Conservation (phyloP, 2,113 vertebrate species). For the Barbus barbus region DNA sequence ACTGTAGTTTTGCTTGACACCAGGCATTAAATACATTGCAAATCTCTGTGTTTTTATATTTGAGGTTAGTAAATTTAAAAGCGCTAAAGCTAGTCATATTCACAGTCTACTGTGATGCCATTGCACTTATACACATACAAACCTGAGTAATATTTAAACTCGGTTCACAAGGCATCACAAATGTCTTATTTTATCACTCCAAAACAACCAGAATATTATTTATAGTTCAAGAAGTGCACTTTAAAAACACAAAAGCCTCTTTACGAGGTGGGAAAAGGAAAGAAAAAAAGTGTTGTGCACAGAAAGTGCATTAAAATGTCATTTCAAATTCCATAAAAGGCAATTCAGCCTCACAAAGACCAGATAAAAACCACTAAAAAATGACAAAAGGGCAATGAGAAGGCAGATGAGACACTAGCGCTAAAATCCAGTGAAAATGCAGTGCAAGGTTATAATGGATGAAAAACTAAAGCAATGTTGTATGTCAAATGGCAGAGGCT, state of each 20-base stretch:
- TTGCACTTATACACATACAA: neutral
- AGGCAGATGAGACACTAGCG: neutral
- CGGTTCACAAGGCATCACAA: neutral
- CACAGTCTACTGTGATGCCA: neutral
- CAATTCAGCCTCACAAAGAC: conserved; percentile 13
- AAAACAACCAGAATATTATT: conserved; percentile 2
- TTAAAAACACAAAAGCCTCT: conserved; percentile 7
- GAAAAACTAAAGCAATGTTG: conserved; percentile 21
- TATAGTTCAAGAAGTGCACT: conserved; percentile 22
- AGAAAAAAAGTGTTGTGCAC: neutral
- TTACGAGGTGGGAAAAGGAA: neutral
- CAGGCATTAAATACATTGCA: neutral
- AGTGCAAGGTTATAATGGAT: conserved; percentile 37
- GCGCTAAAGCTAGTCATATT: neutral
- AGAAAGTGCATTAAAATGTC: conserved; percentile 34
- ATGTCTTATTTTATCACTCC: conserved; percentile 7
- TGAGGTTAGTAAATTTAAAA: neutral
- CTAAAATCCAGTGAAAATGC: conserved; percentile 19
- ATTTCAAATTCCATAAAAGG: conserved; percentile 32
- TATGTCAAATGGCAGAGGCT: conserved; percentile 36
- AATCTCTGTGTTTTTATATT: neutral
- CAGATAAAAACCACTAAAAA: conserved; percentile 26
- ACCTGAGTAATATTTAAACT: conserved; percentile 2
- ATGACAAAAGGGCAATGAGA: conserved; percentile 18
- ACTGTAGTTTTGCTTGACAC: neutral